Conservation (phyloP, 1,140 invertebrate genomes). For the Drosophila parvula region DNA sequence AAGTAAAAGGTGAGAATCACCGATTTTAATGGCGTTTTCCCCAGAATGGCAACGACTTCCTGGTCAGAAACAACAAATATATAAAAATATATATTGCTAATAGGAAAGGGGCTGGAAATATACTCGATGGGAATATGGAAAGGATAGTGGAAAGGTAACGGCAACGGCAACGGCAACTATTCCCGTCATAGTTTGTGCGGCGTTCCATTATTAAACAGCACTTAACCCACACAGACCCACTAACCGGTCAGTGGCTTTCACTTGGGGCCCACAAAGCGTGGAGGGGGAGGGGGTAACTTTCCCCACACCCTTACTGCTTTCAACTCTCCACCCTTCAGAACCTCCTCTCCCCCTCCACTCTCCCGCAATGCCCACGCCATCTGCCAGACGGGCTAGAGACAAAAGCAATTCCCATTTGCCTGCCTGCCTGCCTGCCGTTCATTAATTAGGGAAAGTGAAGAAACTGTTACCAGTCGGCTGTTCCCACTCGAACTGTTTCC, state of each 20-base stretch:
- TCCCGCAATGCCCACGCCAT: not conserved
- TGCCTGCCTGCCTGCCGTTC: not conserved
- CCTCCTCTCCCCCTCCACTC: no score
- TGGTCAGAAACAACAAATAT: not conserved
- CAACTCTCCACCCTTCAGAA: no score
- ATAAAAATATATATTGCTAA: not conserved
- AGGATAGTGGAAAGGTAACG: not conserved
- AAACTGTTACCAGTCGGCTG: slow-evolving; percentile 22
- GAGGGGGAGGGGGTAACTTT: not conserved
- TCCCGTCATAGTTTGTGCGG: not conserved
- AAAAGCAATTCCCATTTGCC: slow-evolving; percentile 27
- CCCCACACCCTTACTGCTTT: not conserved
- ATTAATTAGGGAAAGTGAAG: slow-evolving; percentile 14
- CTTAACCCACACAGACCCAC: slow-evolving; percentile 42
- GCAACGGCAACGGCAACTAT: not conserved
- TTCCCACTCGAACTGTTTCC: slow-evolving; percentile 39
- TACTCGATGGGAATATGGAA: not conserved
- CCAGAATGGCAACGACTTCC: slow-evolving; percentile 6
- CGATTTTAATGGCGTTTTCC: slow-evolving; percentile 1
- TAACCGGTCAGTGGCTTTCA: slow-evolving; percentile 27
- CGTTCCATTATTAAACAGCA: slow-evolving; percentile 52
- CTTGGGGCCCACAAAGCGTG: slow-evolving; percentile 5
- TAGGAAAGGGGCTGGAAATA: not conserved
- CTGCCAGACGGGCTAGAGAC: slow-evolving; percentile 34
- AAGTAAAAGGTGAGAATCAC: not conserved